Evolutionary conservation across 2,888 invertebrate genomes (phyloP).

Genomic region (Apotomis turbidana): DNA sequence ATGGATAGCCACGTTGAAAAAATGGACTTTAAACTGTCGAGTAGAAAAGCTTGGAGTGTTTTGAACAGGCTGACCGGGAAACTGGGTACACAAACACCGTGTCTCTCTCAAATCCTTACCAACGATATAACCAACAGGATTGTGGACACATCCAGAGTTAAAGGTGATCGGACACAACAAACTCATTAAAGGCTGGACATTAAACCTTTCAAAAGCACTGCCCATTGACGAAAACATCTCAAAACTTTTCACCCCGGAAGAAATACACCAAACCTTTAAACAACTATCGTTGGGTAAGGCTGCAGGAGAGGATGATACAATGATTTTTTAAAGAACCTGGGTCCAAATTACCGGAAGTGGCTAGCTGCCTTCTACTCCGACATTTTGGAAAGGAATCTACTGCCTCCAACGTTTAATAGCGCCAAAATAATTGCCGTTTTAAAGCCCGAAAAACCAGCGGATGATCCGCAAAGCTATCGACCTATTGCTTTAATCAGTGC

Average conservation of each 20-base stretch:
- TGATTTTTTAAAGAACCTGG: conserved; percentile 2
- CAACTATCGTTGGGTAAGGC: background rate
- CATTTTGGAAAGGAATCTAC: background rate
- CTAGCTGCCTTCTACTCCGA: background rate
- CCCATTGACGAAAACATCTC: background rate
- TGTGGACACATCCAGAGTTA: conserved; percentile 1
- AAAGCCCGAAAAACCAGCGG: background rate
- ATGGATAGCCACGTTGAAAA: background rate
- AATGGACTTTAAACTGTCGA: background rate
- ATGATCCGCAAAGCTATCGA: background rate
- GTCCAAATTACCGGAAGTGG: background rate
- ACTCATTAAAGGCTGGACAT: background rate
- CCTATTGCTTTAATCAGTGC: no score
- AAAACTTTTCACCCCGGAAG: background rate
- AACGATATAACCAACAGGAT: background rate
- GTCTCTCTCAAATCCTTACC: background rate
- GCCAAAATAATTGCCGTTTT: background rate
- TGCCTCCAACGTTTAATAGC: background rate
- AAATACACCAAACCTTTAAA: background rate
- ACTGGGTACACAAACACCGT: background rate
- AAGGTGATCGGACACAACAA: background rate
- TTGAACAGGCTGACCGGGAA: background rate
- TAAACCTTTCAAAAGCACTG: background rate
- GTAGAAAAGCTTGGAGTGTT: background rate
- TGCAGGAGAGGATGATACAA: conserved; percentile 4